Conservation (phyloP, 2,797 vertebrate genomes). For the Xenops minutus region DNA sequence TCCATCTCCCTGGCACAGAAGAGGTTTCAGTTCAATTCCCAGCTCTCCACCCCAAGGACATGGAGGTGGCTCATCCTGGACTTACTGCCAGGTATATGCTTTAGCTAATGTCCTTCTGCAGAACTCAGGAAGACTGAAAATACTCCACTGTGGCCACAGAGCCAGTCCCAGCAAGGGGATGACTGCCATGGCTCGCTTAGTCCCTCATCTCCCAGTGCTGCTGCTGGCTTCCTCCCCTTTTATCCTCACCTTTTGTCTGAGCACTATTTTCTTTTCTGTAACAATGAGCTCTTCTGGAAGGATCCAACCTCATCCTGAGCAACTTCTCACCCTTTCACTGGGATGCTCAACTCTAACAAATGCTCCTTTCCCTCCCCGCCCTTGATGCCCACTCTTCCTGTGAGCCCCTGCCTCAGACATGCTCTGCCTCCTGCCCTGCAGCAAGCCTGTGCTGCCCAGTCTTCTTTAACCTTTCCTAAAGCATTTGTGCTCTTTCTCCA, state of each 20-base stretch:
- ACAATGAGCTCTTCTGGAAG: background rate
- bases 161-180: background rate
- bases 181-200: background rate
- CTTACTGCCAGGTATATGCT: background rate
- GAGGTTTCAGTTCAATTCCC: background rate
- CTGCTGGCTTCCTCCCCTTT: background rate
- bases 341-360: background rate
- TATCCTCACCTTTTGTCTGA: background rate
- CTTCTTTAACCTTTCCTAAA: background rate
- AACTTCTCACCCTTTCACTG: background rate
- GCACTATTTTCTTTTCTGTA: background rate
- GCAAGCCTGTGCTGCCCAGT: background rate
- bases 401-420: rapidly evolving
- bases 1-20: background rate
- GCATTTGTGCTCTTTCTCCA: background rate
- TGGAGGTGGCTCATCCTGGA: background rate
- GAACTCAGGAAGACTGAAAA: conserved; percentile 72
- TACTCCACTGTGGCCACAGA: conserved; percentile 21
- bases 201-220: background rate
- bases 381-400: rapidly evolving
- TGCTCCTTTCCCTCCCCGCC: background rate
- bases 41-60: rapidly evolving
- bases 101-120: conserved; percentile 62
- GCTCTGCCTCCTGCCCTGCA: background rate
- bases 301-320: background rate